Evolutionary conservation across 1,140 invertebrate species (phyloP).

Genomic region (Calycopis cecrops): DNA sequence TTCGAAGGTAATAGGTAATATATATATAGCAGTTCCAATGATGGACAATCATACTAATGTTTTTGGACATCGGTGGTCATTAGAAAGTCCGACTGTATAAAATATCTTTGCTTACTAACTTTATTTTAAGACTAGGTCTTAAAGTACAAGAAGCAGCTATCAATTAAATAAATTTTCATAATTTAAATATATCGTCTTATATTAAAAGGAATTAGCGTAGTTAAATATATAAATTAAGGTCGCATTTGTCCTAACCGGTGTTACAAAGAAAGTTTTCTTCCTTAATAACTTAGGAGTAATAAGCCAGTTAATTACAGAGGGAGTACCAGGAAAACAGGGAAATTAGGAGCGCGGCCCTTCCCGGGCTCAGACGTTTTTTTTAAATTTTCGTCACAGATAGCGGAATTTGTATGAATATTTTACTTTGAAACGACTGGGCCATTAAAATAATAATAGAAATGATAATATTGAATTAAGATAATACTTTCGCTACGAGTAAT

Average conservation of each 20-base stretch:
- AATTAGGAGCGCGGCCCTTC: constrained; percentile 17
- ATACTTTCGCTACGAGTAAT: too few species aligned
- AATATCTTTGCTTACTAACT: too few species aligned
- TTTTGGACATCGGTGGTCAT: too few species aligned
- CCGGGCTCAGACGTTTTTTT: background rate
- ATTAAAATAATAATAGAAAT: too few species aligned
- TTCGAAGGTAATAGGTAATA: too few species aligned
- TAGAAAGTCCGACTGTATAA: background rate
- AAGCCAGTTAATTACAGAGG: constrained; percentile 19
- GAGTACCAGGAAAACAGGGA: constrained; percentile 23
- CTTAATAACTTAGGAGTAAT: constrained; percentile 27
- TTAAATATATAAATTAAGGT: background rate
- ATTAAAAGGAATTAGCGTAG: too few species aligned
- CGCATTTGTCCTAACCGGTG: background rate
- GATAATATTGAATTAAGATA: too few species aligned
- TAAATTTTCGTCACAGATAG: background rate
- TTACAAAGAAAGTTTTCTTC: constrained; percentile 5
- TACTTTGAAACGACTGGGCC: background rate
- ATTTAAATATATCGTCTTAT: too few species aligned
- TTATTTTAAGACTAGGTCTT: too few species aligned
- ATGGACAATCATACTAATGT: too few species aligned
- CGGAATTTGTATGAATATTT: constrained; percentile 1
- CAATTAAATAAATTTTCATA: background rate
- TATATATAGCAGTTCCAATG: too few species aligned
- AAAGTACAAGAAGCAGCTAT: background rate